phyloP scores from a whole-genome alignment of 2,888 invertebrate genomes.

The Litoditis marina region DNA sequence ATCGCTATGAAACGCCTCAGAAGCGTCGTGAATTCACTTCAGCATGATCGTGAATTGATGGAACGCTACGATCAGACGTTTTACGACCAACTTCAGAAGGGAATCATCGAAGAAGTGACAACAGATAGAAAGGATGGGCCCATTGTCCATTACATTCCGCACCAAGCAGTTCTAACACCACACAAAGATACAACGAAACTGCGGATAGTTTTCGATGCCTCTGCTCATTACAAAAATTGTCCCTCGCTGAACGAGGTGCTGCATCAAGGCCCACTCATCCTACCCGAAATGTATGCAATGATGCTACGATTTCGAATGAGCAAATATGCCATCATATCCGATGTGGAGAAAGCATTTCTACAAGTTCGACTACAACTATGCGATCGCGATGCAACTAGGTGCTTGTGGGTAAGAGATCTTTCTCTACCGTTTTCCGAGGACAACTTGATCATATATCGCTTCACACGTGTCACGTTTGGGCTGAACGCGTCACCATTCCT shows the following conservation, averaged over 20 bases:
- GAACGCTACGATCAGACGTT: conserved; percentile 23
- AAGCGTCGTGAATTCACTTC: background rate
- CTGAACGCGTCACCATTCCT: conserved; percentile 26
- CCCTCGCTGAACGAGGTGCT: conserved; percentile 23
- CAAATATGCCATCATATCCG: conserved; percentile 14
- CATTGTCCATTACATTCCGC: conserved; percentile 25
- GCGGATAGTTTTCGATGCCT: conserved; percentile 32
- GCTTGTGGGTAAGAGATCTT: conserved; percentile 23
- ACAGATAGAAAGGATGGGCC: background rate
- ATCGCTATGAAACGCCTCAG: conserved; percentile 3
- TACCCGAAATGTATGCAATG: conserved; percentile 23
- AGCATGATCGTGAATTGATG: conserved; percentile 9
- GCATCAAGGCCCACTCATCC: conserved; percentile 22
- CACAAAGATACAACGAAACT: conserved; percentile 25
- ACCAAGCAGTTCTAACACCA: conserved; percentile 24
- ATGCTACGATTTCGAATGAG: conserved; percentile 24
- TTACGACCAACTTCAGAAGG: conserved; percentile 27
- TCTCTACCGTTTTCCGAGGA: conserved; percentile 1
- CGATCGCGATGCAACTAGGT: conserved; percentile 25
- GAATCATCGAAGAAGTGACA: conserved; percentile 31
- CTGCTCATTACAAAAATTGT: conserved; percentile 12
- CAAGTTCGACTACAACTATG: conserved; percentile 23
- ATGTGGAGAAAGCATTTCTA: conserved; percentile 37
- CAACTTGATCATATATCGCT: conserved; percentile 25
- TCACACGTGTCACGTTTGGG: conserved; percentile 34